Evolutionary conservation across 2,797 vertebrate species (phyloP).

Genomic region (Leptoclinus maculatus): DNA sequence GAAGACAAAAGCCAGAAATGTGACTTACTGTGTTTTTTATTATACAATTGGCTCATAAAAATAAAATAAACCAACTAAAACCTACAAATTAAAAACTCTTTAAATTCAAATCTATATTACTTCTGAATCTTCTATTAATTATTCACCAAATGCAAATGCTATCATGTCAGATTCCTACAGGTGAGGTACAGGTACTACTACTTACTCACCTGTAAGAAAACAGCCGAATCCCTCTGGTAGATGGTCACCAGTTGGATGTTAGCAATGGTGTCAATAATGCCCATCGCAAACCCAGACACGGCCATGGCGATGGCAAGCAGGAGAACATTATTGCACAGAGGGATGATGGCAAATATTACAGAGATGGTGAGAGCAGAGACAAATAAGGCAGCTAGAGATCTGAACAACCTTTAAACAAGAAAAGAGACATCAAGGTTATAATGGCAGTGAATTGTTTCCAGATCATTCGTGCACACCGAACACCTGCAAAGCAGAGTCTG

Average conservation of each 20-base stretch:
- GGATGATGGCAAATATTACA: slow-evolving; percentile 94
- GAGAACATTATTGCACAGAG: slow-evolving; percentile 91
- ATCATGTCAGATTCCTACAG: neutral
- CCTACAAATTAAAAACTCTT: too few relatives aligned
- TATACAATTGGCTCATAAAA: neutral
- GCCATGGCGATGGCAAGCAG: slow-evolving; percentile 94
- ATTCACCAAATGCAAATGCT: neutral
- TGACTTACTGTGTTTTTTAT: slow-evolving; percentile 27
- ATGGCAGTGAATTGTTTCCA: neutral
- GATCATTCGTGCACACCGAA: neutral
- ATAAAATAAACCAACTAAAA: too few relatives aligned
- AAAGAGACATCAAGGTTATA: slow-evolving; percentile 5
- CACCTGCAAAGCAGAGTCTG: neutral
- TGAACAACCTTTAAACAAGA: slow-evolving; percentile 86
- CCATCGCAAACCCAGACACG: slow-evolving; percentile 95
- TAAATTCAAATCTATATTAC: too few relatives aligned
- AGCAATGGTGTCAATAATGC: slow-evolving; percentile 96
- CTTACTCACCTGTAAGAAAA: slow-evolving; percentile 93
- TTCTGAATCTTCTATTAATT: neutral
- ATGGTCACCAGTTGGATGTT: slow-evolving; percentile 97
- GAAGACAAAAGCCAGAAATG: slow-evolving; percentile 40
- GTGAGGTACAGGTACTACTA: neutral
- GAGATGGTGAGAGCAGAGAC: slow-evolving; percentile 92
- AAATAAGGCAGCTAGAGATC: slow-evolving; percentile 90
- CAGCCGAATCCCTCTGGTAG: slow-evolving; percentile 95